Conservation (phyloP, 2,797 vertebrate genomes). For the Chelon auratus region DNA sequence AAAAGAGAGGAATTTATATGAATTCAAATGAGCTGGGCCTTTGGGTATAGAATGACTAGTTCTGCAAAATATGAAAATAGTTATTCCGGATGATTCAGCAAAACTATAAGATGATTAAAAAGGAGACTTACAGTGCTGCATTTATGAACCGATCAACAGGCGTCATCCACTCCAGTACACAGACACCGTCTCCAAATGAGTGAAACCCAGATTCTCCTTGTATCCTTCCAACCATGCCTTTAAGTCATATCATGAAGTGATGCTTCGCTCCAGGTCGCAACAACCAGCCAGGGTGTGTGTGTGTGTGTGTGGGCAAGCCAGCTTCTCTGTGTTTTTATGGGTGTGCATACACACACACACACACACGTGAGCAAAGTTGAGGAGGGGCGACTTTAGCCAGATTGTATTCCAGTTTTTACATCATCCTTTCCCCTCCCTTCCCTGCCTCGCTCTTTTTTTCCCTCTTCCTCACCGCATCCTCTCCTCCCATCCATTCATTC, state of each 20-base stretch:
- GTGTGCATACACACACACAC: conserved; percentile 37
- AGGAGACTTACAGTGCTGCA: conserved; percentile 62
- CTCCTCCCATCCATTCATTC: conserved; percentile 61
- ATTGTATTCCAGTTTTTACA: conserved; percentile 85
- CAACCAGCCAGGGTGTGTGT: conserved; percentile 9
- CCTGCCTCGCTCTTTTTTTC: not conserved
- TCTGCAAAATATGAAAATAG: not conserved
- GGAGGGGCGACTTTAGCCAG: conserved; percentile 69
- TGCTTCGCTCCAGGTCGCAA: conserved; percentile 23
- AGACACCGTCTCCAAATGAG: conserved; percentile 51
- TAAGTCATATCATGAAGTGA: conserved; percentile 26
- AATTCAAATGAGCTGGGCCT: not conserved
- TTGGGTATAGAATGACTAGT: not conserved
- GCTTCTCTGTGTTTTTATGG: conserved; percentile 34
- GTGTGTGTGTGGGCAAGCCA: conserved; percentile 38
- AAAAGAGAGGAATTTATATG: not conserved
- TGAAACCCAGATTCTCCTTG: conserved; percentile 30
- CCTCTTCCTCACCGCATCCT: conserved; percentile 39
- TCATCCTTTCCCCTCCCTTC: conserved; percentile 62
- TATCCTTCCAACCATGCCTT: conserved; percentile 27
- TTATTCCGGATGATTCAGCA: not conserved
- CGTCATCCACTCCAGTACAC: conserved; percentile 59
- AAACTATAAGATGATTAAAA: not conserved
- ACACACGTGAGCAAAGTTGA: conserved; percentile 76
- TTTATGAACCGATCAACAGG: conserved; percentile 67